Percentiles rank a stretch among this genome's conserved stretches.
Conservation (phyloP, 2,888 invertebrate species). For the Tenodera sinensis region DNA sequence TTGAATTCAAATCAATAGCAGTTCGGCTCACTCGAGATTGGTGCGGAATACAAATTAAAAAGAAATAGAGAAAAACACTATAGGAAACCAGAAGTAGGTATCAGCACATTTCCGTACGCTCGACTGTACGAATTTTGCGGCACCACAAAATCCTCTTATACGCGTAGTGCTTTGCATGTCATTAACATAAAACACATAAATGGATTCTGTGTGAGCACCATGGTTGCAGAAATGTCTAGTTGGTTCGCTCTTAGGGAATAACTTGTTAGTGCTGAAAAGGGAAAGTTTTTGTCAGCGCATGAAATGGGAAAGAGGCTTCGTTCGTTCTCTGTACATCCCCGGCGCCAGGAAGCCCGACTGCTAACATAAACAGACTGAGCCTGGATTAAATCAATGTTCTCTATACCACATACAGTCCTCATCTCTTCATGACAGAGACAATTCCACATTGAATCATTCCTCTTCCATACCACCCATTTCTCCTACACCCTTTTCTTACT, state of each 20-base stretch:
- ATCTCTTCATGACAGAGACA: neutral
- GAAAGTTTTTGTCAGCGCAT: neutral
- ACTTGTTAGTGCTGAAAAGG: neutral
- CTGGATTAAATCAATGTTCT: neutral
- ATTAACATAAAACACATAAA: too few relatives aligned
- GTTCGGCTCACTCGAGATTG: too few relatives aligned
- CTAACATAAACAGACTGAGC: neutral
- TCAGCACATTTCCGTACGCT: too few relatives aligned
- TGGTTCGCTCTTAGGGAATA: neutral
- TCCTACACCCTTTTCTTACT: too few relatives aligned
- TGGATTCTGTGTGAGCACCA: neutral
- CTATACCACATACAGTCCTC: neutral
- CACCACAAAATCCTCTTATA: too few relatives aligned
- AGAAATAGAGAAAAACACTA: too few relatives aligned
- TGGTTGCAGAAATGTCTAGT: neutral
- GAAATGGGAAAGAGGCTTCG: neutral
- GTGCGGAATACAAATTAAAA: too few relatives aligned
- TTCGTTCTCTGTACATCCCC: neutral
- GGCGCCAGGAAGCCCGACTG: neutral
- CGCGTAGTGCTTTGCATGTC: too few relatives aligned
- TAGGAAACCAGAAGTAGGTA: too few relatives aligned
- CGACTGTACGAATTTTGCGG: too few relatives aligned
- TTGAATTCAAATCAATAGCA: too few relatives aligned
- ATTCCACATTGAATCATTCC: neutral
- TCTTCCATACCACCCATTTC: neutral